Evolutionary conservation across 37 sponge, comb jelly and placozoan genomes (phyloP), one percentile per base, ranked within the genome.

Genomic region (Ianthella basta): DNA sequence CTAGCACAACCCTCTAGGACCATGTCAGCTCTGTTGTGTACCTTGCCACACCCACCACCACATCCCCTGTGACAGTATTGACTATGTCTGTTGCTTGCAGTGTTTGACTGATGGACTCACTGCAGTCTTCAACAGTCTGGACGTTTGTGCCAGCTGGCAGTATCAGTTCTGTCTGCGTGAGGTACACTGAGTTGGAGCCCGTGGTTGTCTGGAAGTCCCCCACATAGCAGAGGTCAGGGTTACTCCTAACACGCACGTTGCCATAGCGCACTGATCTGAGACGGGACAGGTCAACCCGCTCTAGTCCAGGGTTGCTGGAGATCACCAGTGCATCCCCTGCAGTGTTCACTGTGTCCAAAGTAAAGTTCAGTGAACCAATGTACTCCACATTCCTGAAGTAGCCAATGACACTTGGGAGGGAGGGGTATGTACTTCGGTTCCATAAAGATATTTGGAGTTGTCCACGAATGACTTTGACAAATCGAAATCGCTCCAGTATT

Each of bases 191-290:
- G 13, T 40, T 0, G 41, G 2, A 50, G 24, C 56, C 35, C 59
- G 81, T 56, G 56, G 41, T 59, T 33, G 29, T 44, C 20, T 27
- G n/a, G 19, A 91, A 65, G 72, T 91, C 60, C 35, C 91, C 91
- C 15, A 83, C 50, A 37, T 80, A 86, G 39, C 91, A 91, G 20
- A 91, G 83, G 0, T 34, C 30, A 40, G 61, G 68, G 41, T 91
- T 91, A 23, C 32, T 18, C 19, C 20, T 18, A 18, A 24, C 16
- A 32, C 35, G n/a, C 21, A 84, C 41, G 14, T 80, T 86, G 0
- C 72, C 79, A 30, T 60, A 57, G 25, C 79, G 60, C 35, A 91
- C 65, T 55, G 36, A 55, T 40, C 79, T 41, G 25, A 91, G 84
- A 25, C 82, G 83, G n/a, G 80, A 78, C 15, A 91, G 72, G 75